Evolutionary conservation across 2,888 invertebrate species (phyloP), one percentile per base, ranked within the genome.

Genomic region (Drymonia ruficornis): DNA sequence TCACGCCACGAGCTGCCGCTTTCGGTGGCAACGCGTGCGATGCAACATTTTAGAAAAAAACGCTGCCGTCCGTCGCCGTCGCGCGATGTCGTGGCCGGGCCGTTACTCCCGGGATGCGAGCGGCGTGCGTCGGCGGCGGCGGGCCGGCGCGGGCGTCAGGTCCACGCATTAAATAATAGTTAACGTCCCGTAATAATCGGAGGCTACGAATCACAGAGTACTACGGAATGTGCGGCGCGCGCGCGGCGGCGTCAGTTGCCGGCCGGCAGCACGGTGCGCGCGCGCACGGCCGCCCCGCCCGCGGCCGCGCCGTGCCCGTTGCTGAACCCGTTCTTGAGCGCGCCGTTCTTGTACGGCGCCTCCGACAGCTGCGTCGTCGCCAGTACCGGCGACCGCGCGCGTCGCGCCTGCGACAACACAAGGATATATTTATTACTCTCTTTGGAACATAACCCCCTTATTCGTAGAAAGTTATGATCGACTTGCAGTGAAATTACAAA

Each of bases 191-290:
- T 67, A 68, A 64, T 56, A 64, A 59, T 52, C 63, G 47, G 58
- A 69, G 73, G 76, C 72, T 74, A 76, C 66, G 74, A 72, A 83
- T 85, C 85, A 86, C 84, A 86, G 84, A 77, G 62, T 72, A 74
- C 52, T 73, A 72, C 70, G 80, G 84, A 80, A 78, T 79, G 84
- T 69, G 62, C 53, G 61, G 67, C 4, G 61, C 77, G n/a, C n/a
- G n/a, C n/a, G n/a, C n/a, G n/a, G n/a, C n/a, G n/a, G n/a, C n/a
- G 87, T 90, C 90, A 91, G 90, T 91, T 90, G 67, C 91, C 89
- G 67, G 90, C 91, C 43, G 91, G 89, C 70, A 91, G 84, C 59
- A 89, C 87, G 52, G 91, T 86, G 60, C 91, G 89, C 63, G 84
- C 85, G 67, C 86, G 86, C 59, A 63, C 67, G 13, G 71, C 5